Base-by-base conservation (phyloP, 2,888 invertebrate species). In the Drosophila subsilvestris region DNA sequence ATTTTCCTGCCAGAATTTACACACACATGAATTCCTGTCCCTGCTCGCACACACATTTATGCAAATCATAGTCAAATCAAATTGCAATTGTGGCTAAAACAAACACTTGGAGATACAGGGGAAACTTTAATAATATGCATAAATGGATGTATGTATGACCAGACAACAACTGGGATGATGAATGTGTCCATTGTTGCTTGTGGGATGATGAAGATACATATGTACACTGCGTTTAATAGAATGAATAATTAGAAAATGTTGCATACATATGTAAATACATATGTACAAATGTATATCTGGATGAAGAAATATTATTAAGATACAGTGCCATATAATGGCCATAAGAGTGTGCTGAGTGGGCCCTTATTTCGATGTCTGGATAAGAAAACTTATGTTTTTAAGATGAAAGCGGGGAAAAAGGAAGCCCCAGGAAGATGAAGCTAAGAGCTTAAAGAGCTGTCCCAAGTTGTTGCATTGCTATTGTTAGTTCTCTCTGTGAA, bases 21-120 rank as follows among this genome's bases (percentile, higher is more conserved):
- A 43, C 18, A 54, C 20, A 57, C 32, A 48, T 25, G 10, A 29
- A 9, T 9, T 9, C 8, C 8, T 27, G 3, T 27, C 27, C 27
- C 9, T 9, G 9, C 27, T 27, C 29, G 12, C 32, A 48, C 42
- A 69, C 18, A 51, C 20, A 48, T 18, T 42, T 73, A 78, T 79
- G 63, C 55, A 83, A 72, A 79, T 78, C 77, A 5, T 71, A 50
- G 54, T 9, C 67, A 63, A 80, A 85, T 85, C 79, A 71, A 69
- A 62, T 54, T 60, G 63, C 53, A 63, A 62, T 70, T 82, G 56
- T 29, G 77, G 79, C 57, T 71, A 48, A 63, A 32, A 61, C 32
- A 58, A 44, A 59, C 8, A 43, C 27, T 20, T 18, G 27, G 22
- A 53, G 37, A 44, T 22, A 43, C 51, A 20, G 20, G 37, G 53